A percentile compares a stretch with the other conserved stretches of the same genome.
Conservation (phyloP, 37 sponge, comb jelly and placozoan genomes). For the Cliona cf. orientalis region DNA sequence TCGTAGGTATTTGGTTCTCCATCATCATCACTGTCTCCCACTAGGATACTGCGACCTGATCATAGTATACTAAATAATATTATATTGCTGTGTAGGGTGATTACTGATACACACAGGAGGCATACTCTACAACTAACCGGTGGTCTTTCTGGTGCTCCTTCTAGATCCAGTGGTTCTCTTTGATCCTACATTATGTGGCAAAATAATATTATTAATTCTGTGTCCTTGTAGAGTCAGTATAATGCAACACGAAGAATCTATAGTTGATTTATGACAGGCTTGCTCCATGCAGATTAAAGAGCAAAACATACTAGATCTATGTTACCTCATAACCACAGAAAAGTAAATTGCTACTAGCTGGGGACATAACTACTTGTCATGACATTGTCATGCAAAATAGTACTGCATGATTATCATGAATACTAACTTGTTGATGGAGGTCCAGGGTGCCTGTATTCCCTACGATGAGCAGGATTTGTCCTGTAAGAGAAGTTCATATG, state of each 20-base stretch:
- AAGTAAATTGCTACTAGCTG: too few relatives aligned
- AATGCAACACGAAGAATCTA: too few relatives aligned
- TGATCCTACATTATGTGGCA: background rate
- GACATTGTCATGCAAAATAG: too few relatives aligned
- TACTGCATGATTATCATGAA: background rate
- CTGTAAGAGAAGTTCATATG: constrained; percentile 12
- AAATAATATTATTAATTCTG: too few relatives aligned
- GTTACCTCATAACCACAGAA: too few relatives aligned
- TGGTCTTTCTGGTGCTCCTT: background rate
- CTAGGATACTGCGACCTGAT: constrained; percentile 53
- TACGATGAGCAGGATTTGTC: constrained; percentile 73
- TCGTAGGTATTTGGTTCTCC: constrained; percentile 82
- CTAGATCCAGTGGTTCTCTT: background rate
- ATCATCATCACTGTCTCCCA: constrained; percentile 89
- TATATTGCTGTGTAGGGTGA: too few relatives aligned
- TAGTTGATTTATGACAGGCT: too few relatives aligned
- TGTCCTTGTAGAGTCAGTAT: too few relatives aligned
- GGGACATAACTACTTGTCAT: too few relatives aligned
- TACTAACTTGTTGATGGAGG: constrained; percentile 21
- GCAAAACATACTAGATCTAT: too few relatives aligned
- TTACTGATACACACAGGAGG: background rate
- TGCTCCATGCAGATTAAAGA: too few relatives aligned
- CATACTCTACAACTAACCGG: constrained; percentile 1
- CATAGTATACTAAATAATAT: too few relatives aligned
- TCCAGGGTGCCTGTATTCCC: constrained; percentile 63